Conservation (phyloP, 2,113 vertebrate species). For the Laterallus jamaicensis region DNA sequence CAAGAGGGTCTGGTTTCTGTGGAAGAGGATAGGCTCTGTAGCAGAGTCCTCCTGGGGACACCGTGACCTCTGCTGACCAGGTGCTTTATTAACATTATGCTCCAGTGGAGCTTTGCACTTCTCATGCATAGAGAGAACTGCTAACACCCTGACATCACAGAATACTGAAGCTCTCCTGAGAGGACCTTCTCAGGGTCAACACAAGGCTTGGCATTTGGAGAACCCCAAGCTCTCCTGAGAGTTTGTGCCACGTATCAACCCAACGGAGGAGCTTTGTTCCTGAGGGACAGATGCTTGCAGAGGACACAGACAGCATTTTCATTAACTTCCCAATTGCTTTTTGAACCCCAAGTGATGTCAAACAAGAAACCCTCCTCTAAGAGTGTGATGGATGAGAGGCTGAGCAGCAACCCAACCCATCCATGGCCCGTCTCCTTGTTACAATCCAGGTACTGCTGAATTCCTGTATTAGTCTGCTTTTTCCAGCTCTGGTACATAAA, state of each 20-base stretch:
- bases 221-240: neutral
- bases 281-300: neutral
- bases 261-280: neutral
- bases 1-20: neutral
- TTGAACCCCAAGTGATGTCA: neutral
- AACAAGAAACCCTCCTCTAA: neutral
- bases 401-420: neutral
- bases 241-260: accelerated
- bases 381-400: neutral
- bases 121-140: neutral
- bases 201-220: neutral
- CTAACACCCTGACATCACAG: neutral
- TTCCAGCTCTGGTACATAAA: neutral
- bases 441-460: neutral
- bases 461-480: neutral
- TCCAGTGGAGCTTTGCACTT: neutral
- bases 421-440: neutral
- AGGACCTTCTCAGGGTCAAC: neutral
- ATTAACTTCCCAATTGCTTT: neutral
- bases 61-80: neutral
- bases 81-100: neutral
- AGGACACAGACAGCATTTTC: neutral
- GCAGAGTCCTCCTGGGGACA: neutral
- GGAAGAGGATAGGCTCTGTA: neutral
- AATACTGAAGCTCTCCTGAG: neutral